Percentiles rank a stretch among this genome's conserved stretches.
phyloP scores from a whole-genome alignment of 2,797 vertebrate species.

The Ctenopoma multispine region DNA sequence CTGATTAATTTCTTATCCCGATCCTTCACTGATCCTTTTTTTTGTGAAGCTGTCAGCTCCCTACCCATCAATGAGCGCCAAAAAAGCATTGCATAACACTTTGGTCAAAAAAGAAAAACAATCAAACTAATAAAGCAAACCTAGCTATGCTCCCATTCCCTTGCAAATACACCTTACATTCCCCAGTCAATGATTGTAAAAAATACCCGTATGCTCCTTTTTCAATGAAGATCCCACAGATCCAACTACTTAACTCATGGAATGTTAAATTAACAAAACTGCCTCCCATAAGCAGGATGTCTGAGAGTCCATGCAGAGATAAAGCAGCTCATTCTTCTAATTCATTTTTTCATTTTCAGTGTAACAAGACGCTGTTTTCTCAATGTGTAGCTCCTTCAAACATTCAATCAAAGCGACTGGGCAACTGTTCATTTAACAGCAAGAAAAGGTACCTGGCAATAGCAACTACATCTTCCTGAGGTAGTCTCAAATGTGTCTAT shows the following conservation, averaged over 20 bases:
- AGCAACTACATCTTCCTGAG: slow-evolving; percentile 92
- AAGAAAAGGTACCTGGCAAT: slow-evolving; percentile 82
- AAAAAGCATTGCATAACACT: slow-evolving; percentile 84
- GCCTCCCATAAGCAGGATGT: slow-evolving; percentile 56
- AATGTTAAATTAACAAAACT: slow-evolving; percentile 75
- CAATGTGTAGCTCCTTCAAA: slow-evolving; percentile 63
- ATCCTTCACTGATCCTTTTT: slow-evolving; percentile 74
- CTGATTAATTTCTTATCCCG: slow-evolving; percentile 76
- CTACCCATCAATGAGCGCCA: slow-evolving; percentile 69
- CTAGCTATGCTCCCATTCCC: slow-evolving; percentile 70
- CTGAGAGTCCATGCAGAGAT: slow-evolving; percentile 61
- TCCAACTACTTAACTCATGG: slow-evolving; percentile 70
- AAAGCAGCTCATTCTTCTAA: slow-evolving; percentile 53
- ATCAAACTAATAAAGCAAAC: slow-evolving; percentile 63
- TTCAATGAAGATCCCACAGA: slow-evolving; percentile 67
- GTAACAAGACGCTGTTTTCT: slow-evolving; percentile 50
- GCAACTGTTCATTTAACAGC: slow-evolving; percentile 77
- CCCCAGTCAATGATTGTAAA: slow-evolving; percentile 84
- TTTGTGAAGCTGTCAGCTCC: slow-evolving; percentile 68
- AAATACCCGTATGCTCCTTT: slow-evolving; percentile 83
- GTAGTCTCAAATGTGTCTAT: slow-evolving; percentile 92
- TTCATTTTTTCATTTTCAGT: slow-evolving; percentile 54
- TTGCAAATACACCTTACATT: slow-evolving; percentile 71
- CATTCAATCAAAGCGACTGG: slow-evolving; percentile 72
- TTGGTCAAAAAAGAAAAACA: slow-evolving; percentile 77